phyloP scores from a whole-genome alignment of 2,888 invertebrate genomes.

The Baronia brevicornis region DNA sequence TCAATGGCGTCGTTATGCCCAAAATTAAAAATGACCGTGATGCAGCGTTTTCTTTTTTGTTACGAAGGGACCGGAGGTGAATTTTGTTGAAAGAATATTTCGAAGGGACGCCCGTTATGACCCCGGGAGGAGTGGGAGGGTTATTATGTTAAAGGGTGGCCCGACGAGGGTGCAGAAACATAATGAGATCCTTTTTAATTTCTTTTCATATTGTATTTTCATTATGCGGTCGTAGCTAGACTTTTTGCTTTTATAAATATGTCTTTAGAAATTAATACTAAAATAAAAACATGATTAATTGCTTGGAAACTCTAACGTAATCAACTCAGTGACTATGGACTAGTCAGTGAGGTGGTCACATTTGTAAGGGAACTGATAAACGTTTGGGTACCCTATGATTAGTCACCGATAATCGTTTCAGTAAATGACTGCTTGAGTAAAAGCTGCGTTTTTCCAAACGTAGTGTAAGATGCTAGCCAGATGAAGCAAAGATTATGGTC shows the following conservation, averaged over 20 bases:
- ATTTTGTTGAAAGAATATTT: constrained; percentile 66
- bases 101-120: constrained; percentile 57
- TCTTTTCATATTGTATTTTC: constrained; percentile 47
- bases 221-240: constrained; percentile 35
- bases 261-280: too few relatives aligned
- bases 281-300: too few relatives aligned
- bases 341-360: too few relatives aligned
- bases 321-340: too few relatives aligned
- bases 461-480: too few relatives aligned
- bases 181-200: constrained; percentile 66
- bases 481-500: too few relatives aligned
- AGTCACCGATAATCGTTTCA: too few relatives aligned
- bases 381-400: too few relatives aligned
- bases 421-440: too few relatives aligned
- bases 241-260: constrained; percentile 18
- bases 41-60: constrained; percentile 69
- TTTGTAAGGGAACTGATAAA: too few relatives aligned
- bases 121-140: constrained; percentile 55
- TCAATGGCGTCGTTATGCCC: constrained; percentile 68
- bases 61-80: constrained; percentile 48
- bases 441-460: too few relatives aligned
- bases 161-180: constrained; percentile 46
- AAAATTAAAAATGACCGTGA: constrained; percentile 73
- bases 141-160: constrained; percentile 52
- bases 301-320: too few relatives aligned